A percentile compares a stretch with the other conserved stretches of the same genome.
phyloP scores from a whole-genome alignment of 2,113 vertebrate species.

The Caranx melampygus region DNA sequence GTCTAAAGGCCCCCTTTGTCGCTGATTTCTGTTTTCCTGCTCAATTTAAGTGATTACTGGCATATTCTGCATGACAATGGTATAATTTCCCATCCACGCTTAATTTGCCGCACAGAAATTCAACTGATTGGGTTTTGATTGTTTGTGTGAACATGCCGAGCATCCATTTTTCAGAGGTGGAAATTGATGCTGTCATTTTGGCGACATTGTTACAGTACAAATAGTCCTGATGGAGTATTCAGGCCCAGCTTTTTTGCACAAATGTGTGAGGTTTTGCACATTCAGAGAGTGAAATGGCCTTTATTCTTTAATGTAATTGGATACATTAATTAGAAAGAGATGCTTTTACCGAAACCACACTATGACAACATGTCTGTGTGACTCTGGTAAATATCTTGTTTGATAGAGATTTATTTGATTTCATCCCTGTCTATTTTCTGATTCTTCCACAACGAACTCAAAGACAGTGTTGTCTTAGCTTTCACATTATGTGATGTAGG shows the following conservation, averaged over 20 bases:
- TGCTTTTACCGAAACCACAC: neutral
- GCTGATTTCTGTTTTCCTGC: constrained; percentile 42
- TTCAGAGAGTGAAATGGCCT: neutral
- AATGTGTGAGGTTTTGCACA: constrained; percentile 23
- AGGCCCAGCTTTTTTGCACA: constrained; percentile 20
- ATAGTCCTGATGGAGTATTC: constrained; percentile 57
- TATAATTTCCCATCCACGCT: constrained; percentile 50
- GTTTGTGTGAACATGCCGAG: constrained; percentile 45
- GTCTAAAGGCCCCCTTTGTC: constrained; percentile 37
- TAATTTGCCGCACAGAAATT: constrained; percentile 56
- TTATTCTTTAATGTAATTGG: constrained; percentile 18
- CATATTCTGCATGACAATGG: constrained; percentile 53
- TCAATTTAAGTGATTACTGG: constrained; percentile 54
- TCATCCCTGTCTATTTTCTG: too few species aligned
- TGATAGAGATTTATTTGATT: too few species aligned
- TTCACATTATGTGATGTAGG: too few species aligned
- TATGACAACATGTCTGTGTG: neutral
- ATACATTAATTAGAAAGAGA: constrained; percentile 16
- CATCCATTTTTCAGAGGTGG: constrained; percentile 40
- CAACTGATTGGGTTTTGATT: constrained; percentile 68
- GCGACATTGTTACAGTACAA: constrained; percentile 53
- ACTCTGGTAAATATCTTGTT: neutral
- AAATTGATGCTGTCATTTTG: constrained; percentile 58
- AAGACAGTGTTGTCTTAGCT: too few species aligned
- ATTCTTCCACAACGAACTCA: too few species aligned